Evolutionary conservation across 1,140 invertebrate genomes (phyloP).

Genomic region (Eupristina koningsbergeri): DNA sequence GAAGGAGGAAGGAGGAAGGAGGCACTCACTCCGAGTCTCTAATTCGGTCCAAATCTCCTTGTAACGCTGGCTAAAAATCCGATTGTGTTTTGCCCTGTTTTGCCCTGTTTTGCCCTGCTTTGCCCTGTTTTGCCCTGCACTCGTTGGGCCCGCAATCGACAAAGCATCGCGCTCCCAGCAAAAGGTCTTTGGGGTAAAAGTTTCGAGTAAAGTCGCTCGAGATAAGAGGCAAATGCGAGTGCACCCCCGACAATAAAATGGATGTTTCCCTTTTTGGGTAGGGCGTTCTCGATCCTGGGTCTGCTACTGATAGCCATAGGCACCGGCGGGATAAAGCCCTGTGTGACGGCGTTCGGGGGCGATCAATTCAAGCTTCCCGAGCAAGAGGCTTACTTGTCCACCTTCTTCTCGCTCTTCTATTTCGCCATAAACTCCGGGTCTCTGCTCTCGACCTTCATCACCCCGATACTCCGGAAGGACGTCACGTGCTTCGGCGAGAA

Average conservation of each 20-base stretch:
- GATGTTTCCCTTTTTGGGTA: constrained; percentile 67
- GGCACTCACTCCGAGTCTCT: too few species aligned
- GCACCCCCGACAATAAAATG: neutral
- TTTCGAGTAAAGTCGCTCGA: too few species aligned
- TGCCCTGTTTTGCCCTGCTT: too few species aligned
- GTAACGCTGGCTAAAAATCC: too few species aligned
- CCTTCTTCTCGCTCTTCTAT: constrained; percentile 95
- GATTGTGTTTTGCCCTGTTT: too few species aligned
- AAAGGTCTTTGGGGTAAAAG: too few species aligned
- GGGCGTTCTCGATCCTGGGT: constrained; percentile 83
- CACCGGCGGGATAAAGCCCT: constrained; percentile 98
- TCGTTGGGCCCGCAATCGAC: too few species aligned
- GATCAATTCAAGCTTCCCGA: constrained; percentile 92
- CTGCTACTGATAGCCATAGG: constrained; percentile 89
- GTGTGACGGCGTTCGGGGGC: constrained; percentile 96
- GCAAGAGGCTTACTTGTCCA: constrained; percentile 82
- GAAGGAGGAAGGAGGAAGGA: too few species aligned
- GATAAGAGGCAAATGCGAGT: too few species aligned
- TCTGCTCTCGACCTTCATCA: constrained; percentile 90
- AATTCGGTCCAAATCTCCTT: too few species aligned
- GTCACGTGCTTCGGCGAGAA: constrained; percentile 86
- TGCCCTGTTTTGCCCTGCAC: too few species aligned
- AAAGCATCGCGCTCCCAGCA: too few species aligned
- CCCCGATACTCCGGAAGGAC: constrained; percentile 88
- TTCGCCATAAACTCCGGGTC: constrained; percentile 95